Base-by-base conservation (phyloP, 1,140 invertebrate genomes). In the Megalopta genalis region DNA sequence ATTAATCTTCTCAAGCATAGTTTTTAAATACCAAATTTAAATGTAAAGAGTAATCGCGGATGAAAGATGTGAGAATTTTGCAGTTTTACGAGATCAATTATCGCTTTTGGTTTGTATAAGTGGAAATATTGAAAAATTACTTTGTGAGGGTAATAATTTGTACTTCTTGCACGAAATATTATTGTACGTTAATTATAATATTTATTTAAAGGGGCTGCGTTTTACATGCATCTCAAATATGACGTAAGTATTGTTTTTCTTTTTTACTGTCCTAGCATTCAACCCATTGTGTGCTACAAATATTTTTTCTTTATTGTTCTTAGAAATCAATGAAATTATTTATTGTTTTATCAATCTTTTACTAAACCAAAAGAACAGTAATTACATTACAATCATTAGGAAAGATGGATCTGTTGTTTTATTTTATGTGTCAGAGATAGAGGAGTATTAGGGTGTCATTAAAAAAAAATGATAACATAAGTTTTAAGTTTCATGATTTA, bases 31-130 rank as follows among this genome's bases (percentile, higher is more conserved):
- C 23, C 42, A 6, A 73, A 65, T 25, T 46, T 10, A 66, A 59
- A 39, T 74, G 60, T 46, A 49, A 16, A 71, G 7, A 65, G 66
- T 73, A 73, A 65, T 59, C 71, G n/a, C n/a, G 32, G 7, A 46
- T 25, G 4, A 65, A 18, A 60, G 70, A 27, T 74, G 74, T 49
- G 77, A 49, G 52, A 16, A 32, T 69, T 70, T 70, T 49, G 23
- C 12, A 66, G 49, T 49, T 25, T 49, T 10, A 46, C 14, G n/a
- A 21, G 5, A 76, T 42, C 18, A 9, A 76, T 66, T 46, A 46
- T 8, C 42, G 32, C 27, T 72, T 72, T 42, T 39, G 54, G 27
- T 71, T 64, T 27, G 12, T 27, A 2, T 12, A 69, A 46, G 23
- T 23, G n/a, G 46, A 12, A 46, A 25, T 6, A 10, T 42, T n/a